Conservation (phyloP, 2,113 vertebrate genomes). For the Nothocercus julius region DNA sequence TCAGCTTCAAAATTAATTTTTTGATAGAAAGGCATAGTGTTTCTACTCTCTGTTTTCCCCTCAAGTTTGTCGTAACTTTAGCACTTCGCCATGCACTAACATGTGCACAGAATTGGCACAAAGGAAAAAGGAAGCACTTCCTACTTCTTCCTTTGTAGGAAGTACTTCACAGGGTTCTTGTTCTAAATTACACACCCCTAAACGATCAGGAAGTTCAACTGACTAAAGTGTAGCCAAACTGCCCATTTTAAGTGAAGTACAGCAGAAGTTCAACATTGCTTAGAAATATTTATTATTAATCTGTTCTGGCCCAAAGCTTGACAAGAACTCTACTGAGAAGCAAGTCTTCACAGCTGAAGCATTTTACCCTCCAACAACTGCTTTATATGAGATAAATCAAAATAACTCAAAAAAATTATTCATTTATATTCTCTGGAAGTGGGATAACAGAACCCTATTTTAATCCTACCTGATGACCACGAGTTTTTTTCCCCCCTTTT, state of each 20-base stretch:
- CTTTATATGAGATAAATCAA: not conserved
- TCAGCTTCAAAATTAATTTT: no score
- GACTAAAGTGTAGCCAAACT: not conserved
- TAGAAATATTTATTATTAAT: not conserved
- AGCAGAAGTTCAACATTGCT: not conserved
- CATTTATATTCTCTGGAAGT: not conserved
- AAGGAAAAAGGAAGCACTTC: not conserved
- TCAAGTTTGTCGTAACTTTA: not conserved
- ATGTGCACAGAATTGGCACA: not conserved
- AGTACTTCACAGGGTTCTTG: not conserved
- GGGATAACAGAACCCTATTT: not conserved
- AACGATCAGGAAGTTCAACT: not conserved
- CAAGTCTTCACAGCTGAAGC: not conserved
- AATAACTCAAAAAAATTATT: not conserved
- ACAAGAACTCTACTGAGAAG: not conserved
- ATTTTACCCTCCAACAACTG: not conserved
- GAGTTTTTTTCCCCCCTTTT: accelerated
- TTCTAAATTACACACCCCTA: not conserved
- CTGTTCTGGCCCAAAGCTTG: not conserved
- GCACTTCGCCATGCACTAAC: not conserved
- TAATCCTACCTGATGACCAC: not conserved
- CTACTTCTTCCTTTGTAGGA: not conserved
- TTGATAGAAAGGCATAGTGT: no score
- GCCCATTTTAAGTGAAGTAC: not conserved
- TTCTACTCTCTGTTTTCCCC: not conserved